phyloP scores from a whole-genome alignment of 2,113 vertebrate genomes.

The Saguinus midas region DNA sequence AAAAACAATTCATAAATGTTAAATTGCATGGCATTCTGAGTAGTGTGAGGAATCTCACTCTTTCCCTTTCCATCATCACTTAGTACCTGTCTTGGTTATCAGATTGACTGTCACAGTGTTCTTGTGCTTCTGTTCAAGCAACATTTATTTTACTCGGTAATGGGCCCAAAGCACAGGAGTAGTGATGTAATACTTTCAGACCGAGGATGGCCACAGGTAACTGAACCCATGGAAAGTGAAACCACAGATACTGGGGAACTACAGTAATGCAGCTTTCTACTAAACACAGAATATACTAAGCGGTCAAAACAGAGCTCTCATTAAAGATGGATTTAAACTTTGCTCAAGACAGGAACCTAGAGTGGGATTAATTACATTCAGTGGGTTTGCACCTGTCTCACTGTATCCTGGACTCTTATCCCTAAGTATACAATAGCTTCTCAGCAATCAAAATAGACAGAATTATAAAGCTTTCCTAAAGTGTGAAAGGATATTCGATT shows the following conservation, averaged over 20 bases:
- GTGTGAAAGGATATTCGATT: background rate
- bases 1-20: background rate
- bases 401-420: background rate
- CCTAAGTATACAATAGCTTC: background rate
- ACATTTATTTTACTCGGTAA: background rate
- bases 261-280: background rate
- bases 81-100: background rate
- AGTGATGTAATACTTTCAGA: background rate
- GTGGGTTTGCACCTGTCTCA: background rate
- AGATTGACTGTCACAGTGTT: background rate
- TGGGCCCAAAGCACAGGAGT: background rate
- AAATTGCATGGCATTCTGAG: background rate
- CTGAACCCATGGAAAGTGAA: background rate
- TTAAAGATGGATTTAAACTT: background rate
- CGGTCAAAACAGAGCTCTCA: background rate
- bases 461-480: background rate
- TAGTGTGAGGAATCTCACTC: background rate
- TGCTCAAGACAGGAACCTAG: background rate
- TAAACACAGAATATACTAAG: background rate
- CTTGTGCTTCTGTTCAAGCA: background rate
- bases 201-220: background rate
- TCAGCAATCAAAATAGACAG: background rate
- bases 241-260: background rate
- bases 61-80: background rate
- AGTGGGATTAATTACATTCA: background rate